A percentile compares a stretch with the other conserved stretches of the same genome.
Conservation (phyloP, 2,797 vertebrate genomes). For the Smutsia gigantea region DNA sequence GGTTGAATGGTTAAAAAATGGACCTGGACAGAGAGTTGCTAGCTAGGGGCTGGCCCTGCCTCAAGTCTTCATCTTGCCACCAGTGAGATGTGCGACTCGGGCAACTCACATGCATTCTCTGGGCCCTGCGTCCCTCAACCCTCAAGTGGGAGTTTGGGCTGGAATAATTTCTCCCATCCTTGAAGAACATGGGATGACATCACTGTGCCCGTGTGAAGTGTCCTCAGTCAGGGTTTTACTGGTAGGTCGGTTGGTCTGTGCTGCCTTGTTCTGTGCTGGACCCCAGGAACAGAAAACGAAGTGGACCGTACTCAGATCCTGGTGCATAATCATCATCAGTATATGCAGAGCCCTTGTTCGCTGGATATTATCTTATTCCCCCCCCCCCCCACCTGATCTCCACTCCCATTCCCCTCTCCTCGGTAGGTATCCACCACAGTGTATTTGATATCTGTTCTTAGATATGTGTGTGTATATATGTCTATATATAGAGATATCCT, state of each 20-base stretch:
- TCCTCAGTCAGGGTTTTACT: neutral
- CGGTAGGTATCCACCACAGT: neutral
- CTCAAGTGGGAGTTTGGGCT: neutral
- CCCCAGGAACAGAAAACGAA: neutral
- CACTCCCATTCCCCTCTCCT: neutral
- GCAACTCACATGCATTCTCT: neutral
- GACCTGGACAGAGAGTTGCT: neutral
- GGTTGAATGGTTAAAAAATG: neutral
- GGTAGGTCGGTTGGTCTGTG: neutral
- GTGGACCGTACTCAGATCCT: too few relatives aligned
- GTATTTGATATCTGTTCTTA: neutral
- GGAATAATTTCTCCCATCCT: neutral
- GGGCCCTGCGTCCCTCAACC: neutral
- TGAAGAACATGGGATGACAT: neutral
- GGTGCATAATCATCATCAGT: too few relatives aligned
- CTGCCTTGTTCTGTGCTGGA: neutral
- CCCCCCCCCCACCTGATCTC: neutral
- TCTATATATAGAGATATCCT: neutral
- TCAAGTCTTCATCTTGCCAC: neutral
- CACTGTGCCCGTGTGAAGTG: fast-evolving
- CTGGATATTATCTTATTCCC: neutral
- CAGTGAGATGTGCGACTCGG: too few relatives aligned
- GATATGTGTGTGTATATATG: fast-evolving
- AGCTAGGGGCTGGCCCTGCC: neutral
- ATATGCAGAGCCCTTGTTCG: neutral